A percentile compares a stretch with the other conserved stretches of the same genome.
Evolutionary conservation across 2,888 invertebrate species (phyloP).

Genomic region (Standfussiana lucernea): DNA sequence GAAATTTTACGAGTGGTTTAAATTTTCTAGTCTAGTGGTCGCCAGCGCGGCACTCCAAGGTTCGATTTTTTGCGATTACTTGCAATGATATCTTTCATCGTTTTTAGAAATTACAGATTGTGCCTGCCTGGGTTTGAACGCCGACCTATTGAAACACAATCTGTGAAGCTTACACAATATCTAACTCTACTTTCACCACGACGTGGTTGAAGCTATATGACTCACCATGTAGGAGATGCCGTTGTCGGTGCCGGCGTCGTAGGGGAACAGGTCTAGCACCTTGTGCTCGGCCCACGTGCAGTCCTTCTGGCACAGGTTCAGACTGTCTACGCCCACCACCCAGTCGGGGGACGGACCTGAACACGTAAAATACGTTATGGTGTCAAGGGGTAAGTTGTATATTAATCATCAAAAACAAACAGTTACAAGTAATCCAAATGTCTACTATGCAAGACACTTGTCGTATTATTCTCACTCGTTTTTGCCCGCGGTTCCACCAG

Average conservation of each 20-base stretch:
- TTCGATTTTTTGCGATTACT: too few species aligned
- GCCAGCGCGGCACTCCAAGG: background rate
- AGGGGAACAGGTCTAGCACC: conserved; percentile 96
- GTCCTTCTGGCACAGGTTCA: conserved; percentile 96
- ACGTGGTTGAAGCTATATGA: conserved; percentile 9
- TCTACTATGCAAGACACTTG: background rate
- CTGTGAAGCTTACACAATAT: background rate
- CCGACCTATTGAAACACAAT: background rate
- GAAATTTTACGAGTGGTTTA: background rate
- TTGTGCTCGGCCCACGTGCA: conserved; percentile 97
- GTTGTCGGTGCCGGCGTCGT: conserved; percentile 98
- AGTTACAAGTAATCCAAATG: background rate
- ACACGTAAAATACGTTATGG: background rate
- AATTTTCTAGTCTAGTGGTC: background rate
- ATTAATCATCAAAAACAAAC: background rate
- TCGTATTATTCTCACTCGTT: background rate
- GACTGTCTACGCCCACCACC: conserved; percentile 97
- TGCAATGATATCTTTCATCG: background rate
- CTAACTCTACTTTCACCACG: background rate
- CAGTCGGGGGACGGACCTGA: conserved; percentile 99
- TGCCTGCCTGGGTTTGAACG: background rate
- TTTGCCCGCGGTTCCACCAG: background rate
- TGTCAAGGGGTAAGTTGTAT: background rate
- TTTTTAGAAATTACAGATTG: background rate
- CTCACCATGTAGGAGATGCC: conserved; percentile 97